Evolutionary conservation across 2,888 invertebrate genomes (phyloP), one percentile per base, ranked within the genome.

Genomic region (Chloroclysta siterata): DNA sequence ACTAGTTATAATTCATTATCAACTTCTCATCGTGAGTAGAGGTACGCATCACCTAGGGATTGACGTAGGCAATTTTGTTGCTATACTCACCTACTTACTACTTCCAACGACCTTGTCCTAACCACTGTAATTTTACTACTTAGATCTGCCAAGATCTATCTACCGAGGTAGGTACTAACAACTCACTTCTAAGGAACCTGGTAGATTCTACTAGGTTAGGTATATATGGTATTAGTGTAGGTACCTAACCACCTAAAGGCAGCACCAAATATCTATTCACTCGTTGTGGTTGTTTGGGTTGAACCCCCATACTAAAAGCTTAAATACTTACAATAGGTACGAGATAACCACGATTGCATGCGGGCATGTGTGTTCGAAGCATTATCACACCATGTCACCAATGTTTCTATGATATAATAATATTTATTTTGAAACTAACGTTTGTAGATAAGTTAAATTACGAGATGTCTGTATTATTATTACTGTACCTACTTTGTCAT

Each of bases 401-500:
- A 39, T 39, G 11, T 33, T 33, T 33, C 33, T 33, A 29, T 29
- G 33, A 4, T 33, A 39, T 39, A 11, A 11, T 11, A 11, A 11
- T 39, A 39, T 39, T 11, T 46, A 17, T 46, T 46, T 46, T 46
- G 10, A 17, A 46, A 46, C 17, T 46, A 13, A 41, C 17, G 36
- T 55, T 55, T 47, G 47, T 47, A 36, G 47, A 55, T 55, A 55
- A 50, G 8, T 36, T 13, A 36, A 39, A 46, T 52, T 44, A 52
- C 36, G 36, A 46, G 47, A 48, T 47, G 28, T 44, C 15, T 7
- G n/a, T 39, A 42, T n/a, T 22, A 55, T 44, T 50, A 60, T 50
- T 60, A 42, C 13, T 15, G 8, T 55, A 53, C 22, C 22, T 22
- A 22, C 52, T 57, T 48, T 62, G 63, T 59, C 39, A 10, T 42